Evolutionary conservation across 2,888 invertebrate species (phyloP).

Genomic region (Andrena dorsata): DNA sequence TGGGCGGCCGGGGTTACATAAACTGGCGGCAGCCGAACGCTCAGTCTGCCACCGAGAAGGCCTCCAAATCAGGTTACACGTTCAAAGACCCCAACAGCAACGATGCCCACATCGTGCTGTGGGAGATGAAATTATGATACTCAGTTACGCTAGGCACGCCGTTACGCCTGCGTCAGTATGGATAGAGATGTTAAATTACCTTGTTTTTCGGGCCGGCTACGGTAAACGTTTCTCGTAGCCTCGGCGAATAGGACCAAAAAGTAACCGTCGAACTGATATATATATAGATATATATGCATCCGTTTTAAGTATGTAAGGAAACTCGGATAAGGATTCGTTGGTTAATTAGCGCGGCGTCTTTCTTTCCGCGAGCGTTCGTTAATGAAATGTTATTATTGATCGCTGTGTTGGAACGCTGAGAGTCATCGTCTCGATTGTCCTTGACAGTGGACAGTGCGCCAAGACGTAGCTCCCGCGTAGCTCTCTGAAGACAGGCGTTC

Average conservation of each 20-base stretch:
- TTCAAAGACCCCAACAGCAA: conserved; percentile 91
- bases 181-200: conserved; percentile 58
- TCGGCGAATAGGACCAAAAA: conserved; percentile 70
- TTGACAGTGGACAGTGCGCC: conserved; percentile 38
- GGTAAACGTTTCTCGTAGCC: conserved; percentile 40
- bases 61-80: conserved; percentile 78
- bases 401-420: conserved; percentile 14
- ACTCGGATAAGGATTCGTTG: conserved; percentile 42
- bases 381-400: conserved; percentile 24
- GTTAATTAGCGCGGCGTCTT: conserved; percentile 31
- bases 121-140: conserved; percentile 93
- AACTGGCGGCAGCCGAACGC: conserved; percentile 91
- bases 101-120: conserved; percentile 95
- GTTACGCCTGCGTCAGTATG: conserved; percentile 53
- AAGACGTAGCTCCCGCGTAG: conserved; percentile 47
- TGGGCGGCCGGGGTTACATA: conserved; percentile 95
- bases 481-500: conserved; percentile 47
- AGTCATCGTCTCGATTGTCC: conserved; percentile 12
- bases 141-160: conserved; percentile 55
- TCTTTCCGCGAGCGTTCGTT: conserved; percentile 37
- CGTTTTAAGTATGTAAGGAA: conserved; percentile 47
- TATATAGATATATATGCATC: conserved; percentile 12
- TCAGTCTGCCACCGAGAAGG: conserved; percentile 86
- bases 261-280: conserved; percentile 56
- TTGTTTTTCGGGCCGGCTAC: conserved; percentile 34